Evolutionary conservation across 2,888 invertebrate genomes (phyloP).

Genomic region (Thera obeliscata): DNA sequence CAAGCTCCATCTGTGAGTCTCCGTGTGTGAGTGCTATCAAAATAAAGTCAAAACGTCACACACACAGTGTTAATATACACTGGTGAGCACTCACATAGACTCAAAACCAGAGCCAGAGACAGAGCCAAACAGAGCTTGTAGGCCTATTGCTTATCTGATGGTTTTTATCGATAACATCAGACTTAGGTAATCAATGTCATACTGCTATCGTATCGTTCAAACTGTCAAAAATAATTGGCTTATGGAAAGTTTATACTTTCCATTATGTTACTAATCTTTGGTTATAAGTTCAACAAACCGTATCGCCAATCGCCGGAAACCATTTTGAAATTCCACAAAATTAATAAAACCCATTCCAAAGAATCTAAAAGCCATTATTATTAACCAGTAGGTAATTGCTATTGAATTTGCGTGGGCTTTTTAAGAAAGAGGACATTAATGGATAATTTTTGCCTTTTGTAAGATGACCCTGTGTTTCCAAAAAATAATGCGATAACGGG

Average conservation of each 20-base stretch:
- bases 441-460: slow-evolving; percentile 12
- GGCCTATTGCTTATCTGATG: no score
- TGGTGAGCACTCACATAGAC: no score
- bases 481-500: neutral
- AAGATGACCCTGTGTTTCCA: slow-evolving; percentile 6
- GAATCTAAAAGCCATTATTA: slow-evolving; percentile 28
- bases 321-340: slow-evolving; percentile 25
- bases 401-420: slow-evolving; percentile 26
- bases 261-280: slow-evolving; percentile 14
- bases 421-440: slow-evolving; percentile 13
- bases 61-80: no score
- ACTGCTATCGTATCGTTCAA: neutral
- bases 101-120: no score
- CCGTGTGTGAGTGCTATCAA: no score
- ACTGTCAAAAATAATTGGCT: slow-evolving; percentile 6
- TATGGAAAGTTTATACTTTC: neutral
- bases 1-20: no score
- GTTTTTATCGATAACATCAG: no score
- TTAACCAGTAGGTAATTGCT: slow-evolving; percentile 20
- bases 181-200: neutral
- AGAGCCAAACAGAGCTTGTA: no score
- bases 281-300: slow-evolving; percentile 17
- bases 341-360: slow-evolving; percentile 25
- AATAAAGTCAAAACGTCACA: no score
- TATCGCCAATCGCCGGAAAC: slow-evolving; percentile 27